Percentiles rank a stretch among this genome's conserved stretches.
Evolutionary conservation across 2,888 invertebrate species (phyloP).

Genomic region (Palloptera scutellata): DNA sequence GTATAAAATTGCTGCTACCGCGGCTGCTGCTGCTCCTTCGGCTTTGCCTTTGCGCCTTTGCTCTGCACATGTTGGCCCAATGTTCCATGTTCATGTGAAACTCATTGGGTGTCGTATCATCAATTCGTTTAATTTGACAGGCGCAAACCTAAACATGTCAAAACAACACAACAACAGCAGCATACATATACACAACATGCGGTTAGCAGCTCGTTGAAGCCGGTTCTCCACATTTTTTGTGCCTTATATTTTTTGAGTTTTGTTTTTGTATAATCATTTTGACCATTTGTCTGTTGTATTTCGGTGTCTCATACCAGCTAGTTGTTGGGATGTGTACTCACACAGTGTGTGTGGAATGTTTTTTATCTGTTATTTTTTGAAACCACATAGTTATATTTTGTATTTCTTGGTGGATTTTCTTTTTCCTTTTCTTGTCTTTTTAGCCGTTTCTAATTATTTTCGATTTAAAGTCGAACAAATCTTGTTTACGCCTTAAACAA

Average conservation of each 20-base stretch:
- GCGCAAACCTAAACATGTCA: slow-evolving; percentile 66
- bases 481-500: slow-evolving; percentile 34
- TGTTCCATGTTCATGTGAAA: slow-evolving; percentile 57
- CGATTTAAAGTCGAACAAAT: slow-evolving; percentile 37
- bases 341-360: slow-evolving; percentile 24
- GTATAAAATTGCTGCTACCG: no score
- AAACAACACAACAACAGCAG: slow-evolving; percentile 52
- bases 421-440: slow-evolving; percentile 31
- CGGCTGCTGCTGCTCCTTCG: no score
- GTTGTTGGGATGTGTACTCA: not conserved
- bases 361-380: not conserved
- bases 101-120: slow-evolving; percentile 66
- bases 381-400: no score
- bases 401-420: slow-evolving; percentile 17
- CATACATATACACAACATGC: slow-evolving; percentile 28
- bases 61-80: slow-evolving; percentile 15
- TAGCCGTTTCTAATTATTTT: slow-evolving; percentile 39
- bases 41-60: slow-evolving; percentile 41
- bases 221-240: slow-evolving; percentile 7
- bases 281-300: slow-evolving; percentile 4
- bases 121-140: slow-evolving; percentile 66
- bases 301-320: slow-evolving; percentile 7
- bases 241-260: not conserved
- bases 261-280: not conserved
- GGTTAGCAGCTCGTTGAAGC: slow-evolving; percentile 20